phyloP scores from a whole-genome alignment of 2,888 invertebrate genomes.

The Marronus borbonicus region DNA sequence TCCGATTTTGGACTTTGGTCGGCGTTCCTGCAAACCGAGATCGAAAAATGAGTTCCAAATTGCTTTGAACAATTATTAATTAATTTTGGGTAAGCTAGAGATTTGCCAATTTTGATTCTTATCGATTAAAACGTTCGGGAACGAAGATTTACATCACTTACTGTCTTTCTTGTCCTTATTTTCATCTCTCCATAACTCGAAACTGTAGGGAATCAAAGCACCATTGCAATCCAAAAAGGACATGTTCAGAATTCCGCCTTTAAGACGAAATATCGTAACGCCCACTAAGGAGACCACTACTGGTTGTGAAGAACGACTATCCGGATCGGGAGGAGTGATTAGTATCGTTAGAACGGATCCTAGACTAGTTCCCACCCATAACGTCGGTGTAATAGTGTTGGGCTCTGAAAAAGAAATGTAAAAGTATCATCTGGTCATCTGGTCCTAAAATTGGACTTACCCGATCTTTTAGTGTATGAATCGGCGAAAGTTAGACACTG shows the following conservation, averaged over 20 bases:
- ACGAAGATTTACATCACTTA: constrained; percentile 47
- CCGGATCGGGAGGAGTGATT: constrained; percentile 86
- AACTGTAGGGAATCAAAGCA: constrained; percentile 90
- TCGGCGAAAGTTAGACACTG: constrained; percentile 97
- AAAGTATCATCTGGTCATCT: no score
- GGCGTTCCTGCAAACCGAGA: constrained; percentile 73
- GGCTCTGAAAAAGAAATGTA: constrained; percentile 77
- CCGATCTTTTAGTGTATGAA: constrained; percentile 94
- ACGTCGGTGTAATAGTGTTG: constrained; percentile 85
- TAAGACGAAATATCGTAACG: constrained; percentile 96
- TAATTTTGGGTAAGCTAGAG: no score
- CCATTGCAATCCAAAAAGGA: constrained; percentile 97
- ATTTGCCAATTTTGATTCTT: no score
- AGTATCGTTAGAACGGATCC: constrained; percentile 96
- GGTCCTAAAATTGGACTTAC: constrained; percentile 72
- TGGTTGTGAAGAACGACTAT: constrained; percentile 87
- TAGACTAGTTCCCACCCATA: constrained; percentile 98
- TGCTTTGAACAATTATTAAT: no score
- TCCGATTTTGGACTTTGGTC: constrained; percentile 80
- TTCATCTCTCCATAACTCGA: constrained; percentile 95
- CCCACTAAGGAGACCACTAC: constrained; percentile 94
- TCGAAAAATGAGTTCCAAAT: constrained; percentile 2
- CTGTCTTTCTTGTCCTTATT: constrained; percentile 73
- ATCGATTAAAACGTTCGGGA: no score
- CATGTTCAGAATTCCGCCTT: constrained; percentile 94